A percentile compares a stretch with the other conserved stretches of the same genome.
Conservation (phyloP, 2,888 invertebrate species). For the Microplitis deprimator region DNA sequence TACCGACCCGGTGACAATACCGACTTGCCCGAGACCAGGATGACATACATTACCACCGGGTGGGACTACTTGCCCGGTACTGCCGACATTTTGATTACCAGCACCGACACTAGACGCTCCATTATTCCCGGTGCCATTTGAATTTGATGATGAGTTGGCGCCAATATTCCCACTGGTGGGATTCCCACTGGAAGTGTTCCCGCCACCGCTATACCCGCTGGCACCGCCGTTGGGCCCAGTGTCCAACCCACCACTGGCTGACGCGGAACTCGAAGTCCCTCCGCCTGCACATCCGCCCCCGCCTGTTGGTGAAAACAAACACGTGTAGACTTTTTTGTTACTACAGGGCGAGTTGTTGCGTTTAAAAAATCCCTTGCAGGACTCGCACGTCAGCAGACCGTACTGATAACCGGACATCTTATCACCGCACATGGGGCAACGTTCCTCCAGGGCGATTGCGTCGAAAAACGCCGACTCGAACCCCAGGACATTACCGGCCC, state of each 20-base stretch:
- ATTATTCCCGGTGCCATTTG: constrained; percentile 55
- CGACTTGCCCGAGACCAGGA: constrained; percentile 66
- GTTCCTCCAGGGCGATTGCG: constrained; percentile 75
- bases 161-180: constrained; percentile 58
- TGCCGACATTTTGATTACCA: constrained; percentile 70
- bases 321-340: constrained; percentile 83
- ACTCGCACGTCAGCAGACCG: constrained; percentile 83
- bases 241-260: constrained; percentile 46
- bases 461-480: constrained; percentile 74
- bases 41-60: constrained; percentile 61
- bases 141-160: constrained; percentile 55
- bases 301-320: constrained; percentile 73
- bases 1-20: constrained; percentile 75
- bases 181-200: constrained; percentile 54
- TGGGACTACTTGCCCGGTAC: constrained; percentile 68
- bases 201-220: constrained; percentile 40
- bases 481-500: constrained; percentile 62
- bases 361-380: constrained; percentile 84
- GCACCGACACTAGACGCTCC: constrained; percentile 54
- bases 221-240: constrained; percentile 39
- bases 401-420: constrained; percentile 85
- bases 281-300: constrained; percentile 54
- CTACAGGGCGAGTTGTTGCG: constrained; percentile 77
- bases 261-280: constrained; percentile 53
- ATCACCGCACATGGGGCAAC: constrained; percentile 82